phyloP scores from a whole-genome alignment of 2,888 invertebrate genomes.

The Lasioglossum lativentre region DNA sequence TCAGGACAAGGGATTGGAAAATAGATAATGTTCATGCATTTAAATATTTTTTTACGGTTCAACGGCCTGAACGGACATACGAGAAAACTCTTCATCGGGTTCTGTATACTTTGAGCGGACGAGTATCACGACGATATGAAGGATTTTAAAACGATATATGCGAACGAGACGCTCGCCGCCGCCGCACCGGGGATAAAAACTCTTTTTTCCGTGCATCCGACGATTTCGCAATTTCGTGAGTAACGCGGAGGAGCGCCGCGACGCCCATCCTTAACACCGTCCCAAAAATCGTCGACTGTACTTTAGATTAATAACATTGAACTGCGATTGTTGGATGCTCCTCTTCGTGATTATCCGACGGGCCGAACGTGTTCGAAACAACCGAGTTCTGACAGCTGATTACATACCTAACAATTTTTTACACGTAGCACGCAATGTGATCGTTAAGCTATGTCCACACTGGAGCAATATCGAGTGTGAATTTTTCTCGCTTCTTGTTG shows the following conservation, averaged over 20 bases:
- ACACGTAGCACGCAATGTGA: not conserved
- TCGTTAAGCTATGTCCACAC: not conserved
- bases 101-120: slow-evolving; percentile 19
- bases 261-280: slow-evolving; percentile 45
- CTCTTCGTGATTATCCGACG: slow-evolving; percentile 19
- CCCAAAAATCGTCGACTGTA: slow-evolving; percentile 52
- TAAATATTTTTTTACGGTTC: slow-evolving; percentile 61
- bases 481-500: no score
- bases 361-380: not conserved
- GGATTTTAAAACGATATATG: slow-evolving; percentile 22
- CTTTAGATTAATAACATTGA: slow-evolving; percentile 53
- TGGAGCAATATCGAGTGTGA: not conserved
- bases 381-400: not conserved
- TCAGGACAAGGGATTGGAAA: slow-evolving; percentile 3
- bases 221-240: slow-evolving; percentile 8
- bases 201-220: slow-evolving; percentile 14
- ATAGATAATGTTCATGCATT: slow-evolving; percentile 35
- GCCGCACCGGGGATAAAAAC: not conserved
- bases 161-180: slow-evolving; percentile 34
- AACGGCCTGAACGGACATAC: slow-evolving; percentile 16
- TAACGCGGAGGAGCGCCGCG: slow-evolving; percentile 27
- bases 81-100: slow-evolving; percentile 37
- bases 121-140: slow-evolving; percentile 20
- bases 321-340: slow-evolving; percentile 31
- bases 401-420: not conserved